phyloP scores from a whole-genome alignment of 2,888 invertebrate species.

The Pogonocherus hispidulus region DNA sequence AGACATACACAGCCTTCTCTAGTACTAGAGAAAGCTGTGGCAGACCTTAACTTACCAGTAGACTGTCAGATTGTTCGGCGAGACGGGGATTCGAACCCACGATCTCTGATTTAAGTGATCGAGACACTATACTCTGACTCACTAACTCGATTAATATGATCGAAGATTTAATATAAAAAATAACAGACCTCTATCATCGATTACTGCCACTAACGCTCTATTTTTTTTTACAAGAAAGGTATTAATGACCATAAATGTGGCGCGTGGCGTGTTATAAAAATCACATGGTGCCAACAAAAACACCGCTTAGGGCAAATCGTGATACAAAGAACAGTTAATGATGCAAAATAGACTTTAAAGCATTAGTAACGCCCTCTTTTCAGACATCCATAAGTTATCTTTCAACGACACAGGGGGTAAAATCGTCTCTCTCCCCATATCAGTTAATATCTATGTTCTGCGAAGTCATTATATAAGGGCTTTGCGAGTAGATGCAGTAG shows the following conservation, averaged over 20 bases:
- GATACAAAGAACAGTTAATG: constrained; percentile 52
- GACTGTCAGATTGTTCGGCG: too few species aligned
- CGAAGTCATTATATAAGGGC: too few species aligned
- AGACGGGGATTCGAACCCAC: too few species aligned
- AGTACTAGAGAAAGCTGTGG: too few species aligned
- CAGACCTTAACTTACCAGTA: too few species aligned
- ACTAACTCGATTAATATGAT: too few species aligned
- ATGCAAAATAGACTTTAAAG: constrained; percentile 55
- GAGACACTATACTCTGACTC: too few species aligned
- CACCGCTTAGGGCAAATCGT: constrained; percentile 48
- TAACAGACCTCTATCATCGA: too few species aligned
- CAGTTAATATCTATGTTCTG: not conserved
- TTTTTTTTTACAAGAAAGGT: constrained; percentile 13
- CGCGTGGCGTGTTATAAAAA: constrained; percentile 44
- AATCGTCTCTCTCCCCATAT: constrained; percentile 27
- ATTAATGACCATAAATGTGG: constrained; percentile 1
- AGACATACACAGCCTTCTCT: too few species aligned
- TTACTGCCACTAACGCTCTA: not conserved
- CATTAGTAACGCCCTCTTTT: constrained; percentile 56
- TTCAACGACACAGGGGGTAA: constrained; percentile 44
- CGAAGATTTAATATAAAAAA: too few species aligned
- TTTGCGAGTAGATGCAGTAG: too few species aligned
- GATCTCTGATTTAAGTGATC: too few species aligned
- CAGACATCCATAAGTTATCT: constrained; percentile 52
- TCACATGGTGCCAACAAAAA: constrained; percentile 47